phyloP scores from a whole-genome alignment of 2,797 vertebrate species.

The Hyperoplus lanceolatus region DNA sequence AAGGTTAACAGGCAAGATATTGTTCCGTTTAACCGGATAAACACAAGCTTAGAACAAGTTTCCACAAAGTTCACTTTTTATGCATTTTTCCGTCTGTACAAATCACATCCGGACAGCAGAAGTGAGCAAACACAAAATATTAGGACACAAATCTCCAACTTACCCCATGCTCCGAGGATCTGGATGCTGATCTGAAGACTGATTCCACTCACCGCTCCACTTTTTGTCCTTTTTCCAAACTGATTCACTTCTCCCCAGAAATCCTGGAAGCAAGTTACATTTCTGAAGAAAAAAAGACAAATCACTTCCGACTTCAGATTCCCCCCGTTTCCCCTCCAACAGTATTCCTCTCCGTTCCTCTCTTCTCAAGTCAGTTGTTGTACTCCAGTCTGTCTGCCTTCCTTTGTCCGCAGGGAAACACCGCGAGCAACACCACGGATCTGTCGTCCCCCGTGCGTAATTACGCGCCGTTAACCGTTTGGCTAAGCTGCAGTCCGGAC shows the following conservation, averaged over 20 bases:
- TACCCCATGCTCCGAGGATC: conserved; percentile 79
- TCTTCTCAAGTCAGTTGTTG: conserved; percentile 67
- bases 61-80: conserved; percentile 65
- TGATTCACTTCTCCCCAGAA: conserved; percentile 13
- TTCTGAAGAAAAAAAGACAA: conserved; percentile 38
- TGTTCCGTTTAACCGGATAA: neutral
- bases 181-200: conserved; percentile 39
- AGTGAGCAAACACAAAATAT: neutral
- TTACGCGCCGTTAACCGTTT: conserved; percentile 61
- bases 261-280: conserved; percentile 57
- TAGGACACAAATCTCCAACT: conserved; percentile 54
- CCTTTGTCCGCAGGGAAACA: conserved; percentile 76
- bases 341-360: conserved; percentile 66
- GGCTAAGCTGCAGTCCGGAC: conserved; percentile 24
- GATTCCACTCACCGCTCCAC: conserved; percentile 47
- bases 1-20: neutral
- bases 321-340: conserved; percentile 48
- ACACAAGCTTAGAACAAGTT: conserved; percentile 18
- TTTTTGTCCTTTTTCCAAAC: conserved; percentile 32
- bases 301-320: conserved; percentile 74
- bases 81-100: conserved; percentile 15
- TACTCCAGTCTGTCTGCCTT: conserved; percentile 54
- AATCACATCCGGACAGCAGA: conserved; percentile 34
- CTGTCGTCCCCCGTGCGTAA: conserved; percentile 64
- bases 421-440: conserved; percentile 37